These are phyloP conservation scores for Aegithalos caudatus DNA, from an alignment of 2,113 vertebrate genomes.

Conservation along the genomic window DNA sequence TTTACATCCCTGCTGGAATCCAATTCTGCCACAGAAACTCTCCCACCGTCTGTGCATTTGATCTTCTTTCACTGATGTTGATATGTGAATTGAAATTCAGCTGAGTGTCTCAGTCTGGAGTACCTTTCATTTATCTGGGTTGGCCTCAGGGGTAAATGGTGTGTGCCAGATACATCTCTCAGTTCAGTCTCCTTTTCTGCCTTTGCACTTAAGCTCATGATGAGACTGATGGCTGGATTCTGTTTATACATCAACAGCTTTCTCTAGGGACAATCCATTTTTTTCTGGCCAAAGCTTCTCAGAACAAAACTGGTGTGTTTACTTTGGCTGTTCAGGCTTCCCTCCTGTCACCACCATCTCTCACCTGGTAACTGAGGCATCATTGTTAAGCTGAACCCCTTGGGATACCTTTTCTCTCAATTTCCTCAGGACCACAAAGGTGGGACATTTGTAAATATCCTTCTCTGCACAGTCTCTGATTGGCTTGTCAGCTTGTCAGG, in stretches of 20 bases:
- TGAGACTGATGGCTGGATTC: neutral
- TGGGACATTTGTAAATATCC: neutral
- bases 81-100: neutral
- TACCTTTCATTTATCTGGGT: neutral
- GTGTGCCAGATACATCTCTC: neutral
- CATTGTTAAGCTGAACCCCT: neutral
- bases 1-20: neutral
- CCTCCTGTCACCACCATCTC: neutral
- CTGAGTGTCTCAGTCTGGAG: neutral
- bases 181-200: neutral
- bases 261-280: neutral
- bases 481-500: neutral
- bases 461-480: neutral
- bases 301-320: neutral
- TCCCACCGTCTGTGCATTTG: rapidly evolving
- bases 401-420: neutral
- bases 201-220: neutral
- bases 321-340: neutral
- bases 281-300: neutral
- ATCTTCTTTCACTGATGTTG: neutral
- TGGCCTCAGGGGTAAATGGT: neutral
- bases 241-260: neutral
- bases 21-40: neutral
- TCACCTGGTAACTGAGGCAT: neutral
- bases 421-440: neutral